Evolutionary conservation across 2,113 vertebrate species (phyloP), one percentile per base, ranked within the genome.

Genomic region (Argyrosomus japonicus): DNA sequence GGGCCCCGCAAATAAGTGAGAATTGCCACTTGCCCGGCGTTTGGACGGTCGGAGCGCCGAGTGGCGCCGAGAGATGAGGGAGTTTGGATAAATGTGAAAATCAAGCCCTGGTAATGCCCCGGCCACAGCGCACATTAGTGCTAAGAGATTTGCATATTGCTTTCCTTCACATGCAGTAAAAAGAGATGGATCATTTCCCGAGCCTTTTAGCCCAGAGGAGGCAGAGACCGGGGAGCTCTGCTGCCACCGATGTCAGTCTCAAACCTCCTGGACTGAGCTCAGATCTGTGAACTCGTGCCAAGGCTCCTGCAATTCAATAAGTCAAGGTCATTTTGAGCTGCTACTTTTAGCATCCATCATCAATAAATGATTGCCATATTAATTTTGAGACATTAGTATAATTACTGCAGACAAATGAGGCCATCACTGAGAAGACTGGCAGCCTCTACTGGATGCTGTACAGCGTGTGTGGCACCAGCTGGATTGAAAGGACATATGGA

Each of bases 11-110:
- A 92, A 93, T 92, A 88, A 91, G 90, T 84, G 88, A 79, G 80
- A 91, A 93, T 91, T 93, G 91, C 80, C 86, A 89, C 83, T 95
- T 86, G 83, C 76, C 91, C 64, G 6, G 62, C 68, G 68, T 75
- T 87, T 70, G 73, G 84, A 88, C 79, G 86, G 88, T 76, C 47
- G 43, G 32, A 71, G 81, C 67, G 56, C n/a, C 0, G 63, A 67
- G 80, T 13, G 1, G 19, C 0, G 54, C 36, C 36, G 67, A 25
- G 71, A 86, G 87, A 82, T 62, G 76, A 79, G 72, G 72, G 72
- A 72, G 67, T 87, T 56, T 36, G 17, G 58, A 86, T 62, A 90
- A 84, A 77, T 82, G 67, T 84, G 70, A 67, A 86, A 93, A 90
- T 91, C 63, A 78, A 58, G 77, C 60, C 23, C 63, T 68, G n/a